These are phyloP conservation scores for Clarias batrachus DNA, from an alignment of 2,113 vertebrate species.

Conservation along the genomic window DNA sequence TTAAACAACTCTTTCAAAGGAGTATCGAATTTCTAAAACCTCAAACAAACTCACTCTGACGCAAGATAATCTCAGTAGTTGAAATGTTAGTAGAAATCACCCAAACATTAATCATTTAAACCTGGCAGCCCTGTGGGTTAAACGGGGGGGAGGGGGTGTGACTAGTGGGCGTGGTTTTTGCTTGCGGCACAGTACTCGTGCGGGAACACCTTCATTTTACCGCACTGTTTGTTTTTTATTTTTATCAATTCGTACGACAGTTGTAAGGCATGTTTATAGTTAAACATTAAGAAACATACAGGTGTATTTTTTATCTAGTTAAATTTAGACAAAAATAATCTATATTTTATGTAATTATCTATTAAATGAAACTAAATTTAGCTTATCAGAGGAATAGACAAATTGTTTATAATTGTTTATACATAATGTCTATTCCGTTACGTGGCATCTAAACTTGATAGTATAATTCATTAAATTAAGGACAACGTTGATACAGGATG, in stretches of 20 bases:
- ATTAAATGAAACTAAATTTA: background rate
- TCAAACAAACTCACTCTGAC: background rate
- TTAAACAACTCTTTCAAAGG: background rate
- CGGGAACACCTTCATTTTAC: background rate
- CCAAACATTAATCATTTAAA: background rate
- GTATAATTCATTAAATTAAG: background rate
- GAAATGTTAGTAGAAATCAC: background rate
- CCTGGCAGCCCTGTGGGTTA: slow-evolving; percentile 1
- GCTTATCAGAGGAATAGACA: background rate
- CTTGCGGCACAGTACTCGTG: background rate
- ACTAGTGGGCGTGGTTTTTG: background rate
- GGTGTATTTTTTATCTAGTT: background rate
- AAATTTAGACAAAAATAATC: background rate
- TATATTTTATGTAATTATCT: background rate
- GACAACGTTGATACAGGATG: background rate
- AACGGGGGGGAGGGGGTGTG: background rate
- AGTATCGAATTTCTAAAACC: background rate
- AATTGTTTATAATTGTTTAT: background rate
- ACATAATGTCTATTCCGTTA: background rate
- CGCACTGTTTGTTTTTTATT: background rate
- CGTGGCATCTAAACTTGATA: background rate
- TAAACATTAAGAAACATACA: background rate
- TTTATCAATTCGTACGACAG: background rate
- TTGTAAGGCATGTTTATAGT: background rate
- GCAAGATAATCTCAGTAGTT: background rate